phyloP scores from a whole-genome alignment of 1,140 invertebrate genomes.

The Oncopodura yosiiana region DNA sequence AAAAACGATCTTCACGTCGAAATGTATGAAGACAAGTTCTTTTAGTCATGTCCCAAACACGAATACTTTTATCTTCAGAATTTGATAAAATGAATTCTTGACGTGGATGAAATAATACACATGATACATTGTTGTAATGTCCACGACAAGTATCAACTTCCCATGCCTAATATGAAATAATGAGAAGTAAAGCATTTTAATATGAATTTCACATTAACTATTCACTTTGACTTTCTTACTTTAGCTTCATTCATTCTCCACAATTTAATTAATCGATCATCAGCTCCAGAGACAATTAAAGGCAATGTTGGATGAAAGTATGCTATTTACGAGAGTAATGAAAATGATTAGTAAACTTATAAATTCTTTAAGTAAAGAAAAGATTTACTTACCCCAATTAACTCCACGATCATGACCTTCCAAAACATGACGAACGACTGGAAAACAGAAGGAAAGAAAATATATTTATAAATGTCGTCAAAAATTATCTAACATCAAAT shows the following conservation, averaged over 20 bases:
- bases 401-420: conserved; percentile 96
- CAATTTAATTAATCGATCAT: conserved; percentile 93
- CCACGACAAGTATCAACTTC: conserved; percentile 98
- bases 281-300: conserved; percentile 91
- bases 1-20: conserved; percentile 90
- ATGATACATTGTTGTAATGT: conserved; percentile 99
- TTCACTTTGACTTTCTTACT: conserved; percentile 38
- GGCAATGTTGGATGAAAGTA: conserved; percentile 91
- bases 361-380: too few relatives aligned
- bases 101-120: conserved; percentile 91
- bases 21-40: conserved; percentile 93
- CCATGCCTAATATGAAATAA: conserved; percentile 62
- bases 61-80: conserved; percentile 94
- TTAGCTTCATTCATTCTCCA: conserved; percentile 99
- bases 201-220: not conserved
- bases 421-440: conserved; percentile 95
- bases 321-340: too few relatives aligned
- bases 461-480: too few relatives aligned
- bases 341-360: too few relatives aligned
- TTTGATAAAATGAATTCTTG: conserved; percentile 96
- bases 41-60: conserved; percentile 99
- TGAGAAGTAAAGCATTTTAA: not conserved
- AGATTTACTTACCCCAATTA: too few relatives aligned
- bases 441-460: too few relatives aligned
- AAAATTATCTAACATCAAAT: too few relatives aligned